Evolutionary conservation across 2,888 invertebrate species (phyloP).

Genomic region (Agrotis puta): DNA sequence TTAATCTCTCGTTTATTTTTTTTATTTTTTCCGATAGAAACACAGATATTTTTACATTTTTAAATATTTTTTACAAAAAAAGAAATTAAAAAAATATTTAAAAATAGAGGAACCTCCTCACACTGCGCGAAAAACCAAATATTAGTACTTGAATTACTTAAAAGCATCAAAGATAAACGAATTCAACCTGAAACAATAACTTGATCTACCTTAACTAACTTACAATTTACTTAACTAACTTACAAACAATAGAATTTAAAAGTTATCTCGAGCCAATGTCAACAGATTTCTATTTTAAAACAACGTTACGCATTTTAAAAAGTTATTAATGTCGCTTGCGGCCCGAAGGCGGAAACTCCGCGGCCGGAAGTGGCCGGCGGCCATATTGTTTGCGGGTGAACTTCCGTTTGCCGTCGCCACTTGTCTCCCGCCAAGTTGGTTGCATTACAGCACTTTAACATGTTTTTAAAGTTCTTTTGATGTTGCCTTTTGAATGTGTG

Average conservation of each 20-base stretch:
- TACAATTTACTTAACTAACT: constrained; percentile 12
- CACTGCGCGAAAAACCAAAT: no score
- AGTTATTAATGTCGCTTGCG: constrained; percentile 68
- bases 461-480: constrained; percentile 69
- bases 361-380: constrained; percentile 82
- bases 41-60: no score
- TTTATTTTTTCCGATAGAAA: no score
- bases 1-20: no score
- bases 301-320: constrained; percentile 69
- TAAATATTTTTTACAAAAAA: no score
- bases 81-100: no score
- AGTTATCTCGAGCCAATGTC: constrained; percentile 31
- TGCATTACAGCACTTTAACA: constrained; percentile 69
- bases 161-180: not conserved
- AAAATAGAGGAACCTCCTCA: no score
- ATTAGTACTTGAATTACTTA: no score
- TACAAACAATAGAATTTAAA: constrained; percentile 34
- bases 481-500: constrained; percentile 41
- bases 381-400: constrained; percentile 84
- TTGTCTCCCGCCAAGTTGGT: constrained; percentile 72
- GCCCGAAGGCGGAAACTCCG: constrained; percentile 72
- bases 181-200: constrained; percentile 15
- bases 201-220: constrained; percentile 14
- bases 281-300: constrained; percentile 65
- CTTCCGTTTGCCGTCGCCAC: constrained; percentile 77